These are phyloP conservation scores for Myotis daubentonii DNA, from an alignment of 2,797 vertebrate species.

Conservation along the genomic window DNA sequence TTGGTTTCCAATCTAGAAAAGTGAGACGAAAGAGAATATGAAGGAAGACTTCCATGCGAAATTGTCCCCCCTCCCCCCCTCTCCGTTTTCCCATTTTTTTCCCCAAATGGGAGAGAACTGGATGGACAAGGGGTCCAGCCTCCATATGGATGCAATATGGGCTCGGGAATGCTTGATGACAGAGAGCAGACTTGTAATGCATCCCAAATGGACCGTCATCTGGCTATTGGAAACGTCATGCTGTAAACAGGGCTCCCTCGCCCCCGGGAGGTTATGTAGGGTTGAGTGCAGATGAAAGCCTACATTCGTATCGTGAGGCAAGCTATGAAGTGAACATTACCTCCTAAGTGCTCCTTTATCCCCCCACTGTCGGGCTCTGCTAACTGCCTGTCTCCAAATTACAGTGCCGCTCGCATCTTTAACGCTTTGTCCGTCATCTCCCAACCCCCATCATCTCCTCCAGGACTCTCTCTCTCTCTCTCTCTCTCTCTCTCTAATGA, in stretches of 20 bases:
- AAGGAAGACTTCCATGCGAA: not conserved
- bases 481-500: too few species aligned
- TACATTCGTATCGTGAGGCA: slow-evolving; percentile 42
- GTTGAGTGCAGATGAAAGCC: slow-evolving; percentile 72
- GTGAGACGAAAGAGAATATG: not conserved
- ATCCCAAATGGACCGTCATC: slow-evolving; percentile 73
- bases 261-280: slow-evolving; percentile 55
- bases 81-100: not conserved
- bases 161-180: not conserved
- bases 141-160: slow-evolving; percentile 68
- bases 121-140: not conserved
- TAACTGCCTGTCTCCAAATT: slow-evolving; percentile 33
- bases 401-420: not conserved
- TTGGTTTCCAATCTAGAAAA: not conserved
- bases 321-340: slow-evolving; percentile 38
- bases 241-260: slow-evolving; percentile 57
- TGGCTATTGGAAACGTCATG: slow-evolving; percentile 65
- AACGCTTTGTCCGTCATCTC: not conserved
- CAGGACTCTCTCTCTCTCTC: too few species aligned
- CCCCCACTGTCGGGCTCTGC: not conserved
- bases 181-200: slow-evolving; percentile 66
- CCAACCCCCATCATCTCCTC: not conserved
- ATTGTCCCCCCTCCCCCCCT: accelerated
- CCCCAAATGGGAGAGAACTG: not conserved
- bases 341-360: not conserved